phyloP scores from a whole-genome alignment of 2,797 vertebrate species.

The Gallinago solitaria region DNA sequence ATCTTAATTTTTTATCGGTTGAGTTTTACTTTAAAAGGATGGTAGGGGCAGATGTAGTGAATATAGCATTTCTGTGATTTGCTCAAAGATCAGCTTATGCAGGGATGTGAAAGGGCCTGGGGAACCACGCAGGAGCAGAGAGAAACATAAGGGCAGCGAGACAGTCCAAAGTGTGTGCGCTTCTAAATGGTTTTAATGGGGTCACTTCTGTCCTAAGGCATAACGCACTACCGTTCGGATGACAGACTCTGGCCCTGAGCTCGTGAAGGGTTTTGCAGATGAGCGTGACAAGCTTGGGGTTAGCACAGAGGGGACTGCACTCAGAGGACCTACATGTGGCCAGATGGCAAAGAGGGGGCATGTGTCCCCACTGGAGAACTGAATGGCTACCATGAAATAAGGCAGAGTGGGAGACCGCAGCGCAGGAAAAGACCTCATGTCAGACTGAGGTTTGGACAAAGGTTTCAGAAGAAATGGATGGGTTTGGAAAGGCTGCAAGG shows the following conservation, averaged over 20 bases:
- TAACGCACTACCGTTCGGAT: not conserved
- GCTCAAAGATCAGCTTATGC: not conserved
- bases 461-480: not conserved
- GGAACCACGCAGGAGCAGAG: not conserved
- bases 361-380: not conserved
- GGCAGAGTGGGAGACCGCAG: not conserved
- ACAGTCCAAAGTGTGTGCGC: not conserved
- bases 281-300: not conserved
- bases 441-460: not conserved
- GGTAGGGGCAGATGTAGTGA: not conserved
- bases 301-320: not conserved
- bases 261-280: slow-evolving; percentile 14
- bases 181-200: slow-evolving; percentile 50
- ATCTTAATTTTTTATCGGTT: not conserved
- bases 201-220: slow-evolving; percentile 57
- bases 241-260: slow-evolving; percentile 18
- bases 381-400: not conserved
- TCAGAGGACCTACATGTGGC: not conserved
- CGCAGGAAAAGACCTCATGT: not conserved
- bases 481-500: not conserved
- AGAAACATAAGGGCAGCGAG: not conserved
- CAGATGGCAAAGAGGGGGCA: not conserved
- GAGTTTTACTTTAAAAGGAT: not conserved
- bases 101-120: not conserved
- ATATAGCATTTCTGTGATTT: not conserved